These are phyloP conservation scores for Campoletis raptor DNA, from an alignment of 2,888 invertebrate species.

Conservation along the genomic window DNA sequence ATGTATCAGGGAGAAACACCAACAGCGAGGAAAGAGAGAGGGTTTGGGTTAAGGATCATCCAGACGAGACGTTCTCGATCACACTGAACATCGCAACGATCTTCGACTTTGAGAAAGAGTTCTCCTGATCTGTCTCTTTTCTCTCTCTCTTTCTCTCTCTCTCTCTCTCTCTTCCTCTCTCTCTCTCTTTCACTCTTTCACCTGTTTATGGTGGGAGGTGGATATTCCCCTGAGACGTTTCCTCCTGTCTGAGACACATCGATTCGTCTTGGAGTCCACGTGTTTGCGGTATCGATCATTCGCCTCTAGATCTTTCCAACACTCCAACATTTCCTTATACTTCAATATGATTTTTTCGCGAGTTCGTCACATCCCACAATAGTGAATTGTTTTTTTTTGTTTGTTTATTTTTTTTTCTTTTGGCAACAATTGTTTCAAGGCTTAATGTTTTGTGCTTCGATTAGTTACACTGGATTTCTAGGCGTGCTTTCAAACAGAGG, in stretches of 20 bases:
- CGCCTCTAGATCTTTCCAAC: constrained; percentile 7
- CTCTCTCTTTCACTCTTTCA: constrained; percentile 36
- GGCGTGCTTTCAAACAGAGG: constrained; percentile 16
- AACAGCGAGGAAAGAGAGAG: constrained; percentile 32
- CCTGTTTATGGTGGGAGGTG: constrained; percentile 60
- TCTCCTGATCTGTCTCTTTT: background rate
- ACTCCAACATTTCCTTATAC: background rate
- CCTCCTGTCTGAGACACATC: constrained; percentile 53
- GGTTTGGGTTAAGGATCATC: constrained; percentile 34
- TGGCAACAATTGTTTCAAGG: background rate
- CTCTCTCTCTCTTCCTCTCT: constrained; percentile 16
- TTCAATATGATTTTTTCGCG: constrained; percentile 36
- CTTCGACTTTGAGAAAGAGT: constrained; percentile 25
- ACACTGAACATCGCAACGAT: constrained; percentile 35
- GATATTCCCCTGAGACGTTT: constrained; percentile 61
- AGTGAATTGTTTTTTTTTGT: constrained; percentile 25
- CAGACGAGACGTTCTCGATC: constrained; percentile 27
- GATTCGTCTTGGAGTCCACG: constrained; percentile 65
- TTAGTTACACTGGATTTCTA: constrained; percentile 13
- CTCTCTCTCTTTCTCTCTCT: constrained; percentile 14
- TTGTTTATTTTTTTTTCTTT: background rate
- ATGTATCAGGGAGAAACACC: constrained; percentile 29
- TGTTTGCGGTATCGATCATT: constrained; percentile 55
- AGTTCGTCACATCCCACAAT: constrained; percentile 19
- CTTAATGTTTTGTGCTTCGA: constrained; percentile 49